These are phyloP conservation scores for Drosophila sp. DNA, from an alignment of 1,140 invertebrate genomes.

Conservation along the genomic window DNA sequence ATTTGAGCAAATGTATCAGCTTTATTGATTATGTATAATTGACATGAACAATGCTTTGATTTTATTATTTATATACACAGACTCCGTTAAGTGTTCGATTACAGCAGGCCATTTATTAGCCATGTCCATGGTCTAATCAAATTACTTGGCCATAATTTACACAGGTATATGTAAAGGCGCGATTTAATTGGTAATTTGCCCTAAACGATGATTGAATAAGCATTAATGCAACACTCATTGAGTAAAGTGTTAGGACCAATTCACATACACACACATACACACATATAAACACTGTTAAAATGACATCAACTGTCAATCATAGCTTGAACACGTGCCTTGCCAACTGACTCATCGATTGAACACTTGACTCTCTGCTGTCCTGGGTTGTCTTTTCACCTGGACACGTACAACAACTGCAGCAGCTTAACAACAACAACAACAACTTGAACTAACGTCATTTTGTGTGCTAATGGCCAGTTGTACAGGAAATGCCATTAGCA, in stretches of 20 bases:
- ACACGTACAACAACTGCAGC: constrained; percentile 22
- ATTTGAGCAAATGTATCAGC: no score
- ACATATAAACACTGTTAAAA: constrained; percentile 15
- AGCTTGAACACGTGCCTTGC: constrained; percentile 53
- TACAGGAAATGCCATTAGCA: constrained; percentile 74
- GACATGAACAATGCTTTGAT: constrained; percentile 25
- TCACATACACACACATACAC: constrained; percentile 18
- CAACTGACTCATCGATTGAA: constrained; percentile 45
- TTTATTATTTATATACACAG: constrained; percentile 8
- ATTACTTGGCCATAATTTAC: constrained; percentile 60
- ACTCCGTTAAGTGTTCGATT: constrained; percentile 9
- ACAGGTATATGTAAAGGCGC: constrained; percentile 25
- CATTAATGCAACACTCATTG: constrained; percentile 61
- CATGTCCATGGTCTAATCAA: constrained; percentile 60
- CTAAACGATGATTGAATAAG: constrained; percentile 73
- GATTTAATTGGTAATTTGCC: constrained; percentile 69
- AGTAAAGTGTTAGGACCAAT: constrained; percentile 34
- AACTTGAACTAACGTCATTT: constrained; percentile 48
- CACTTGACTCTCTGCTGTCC: constrained; percentile 10
- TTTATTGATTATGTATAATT: constrained; percentile 27
- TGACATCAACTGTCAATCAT: constrained; percentile 72
- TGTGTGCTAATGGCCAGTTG: constrained; percentile 62
- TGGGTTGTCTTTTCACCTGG: constrained; percentile 24
- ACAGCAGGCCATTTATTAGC: constrained; percentile 26
- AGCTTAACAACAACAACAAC: constrained; percentile 25